Conservation (phyloP, 1,140 invertebrate genomes). For the Bactericera cockerelli region DNA sequence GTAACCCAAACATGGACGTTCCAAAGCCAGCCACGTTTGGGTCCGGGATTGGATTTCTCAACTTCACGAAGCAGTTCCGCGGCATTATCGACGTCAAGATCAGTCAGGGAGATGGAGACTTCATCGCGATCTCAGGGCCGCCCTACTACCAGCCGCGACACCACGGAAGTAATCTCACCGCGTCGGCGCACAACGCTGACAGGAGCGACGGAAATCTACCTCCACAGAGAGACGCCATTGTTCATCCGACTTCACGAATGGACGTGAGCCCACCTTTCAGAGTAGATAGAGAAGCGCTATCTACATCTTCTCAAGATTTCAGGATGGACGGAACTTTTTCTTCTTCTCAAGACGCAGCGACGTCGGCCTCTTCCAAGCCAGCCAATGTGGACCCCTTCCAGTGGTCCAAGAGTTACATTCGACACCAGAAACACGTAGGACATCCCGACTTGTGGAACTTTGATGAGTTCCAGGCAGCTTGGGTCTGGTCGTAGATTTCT, state of each 20-base stretch:
- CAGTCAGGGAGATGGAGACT: slow-evolving; percentile 11
- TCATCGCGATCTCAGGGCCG: slow-evolving; percentile 20
- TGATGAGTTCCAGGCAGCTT: slow-evolving; percentile 34
- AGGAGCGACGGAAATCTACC: slow-evolving; percentile 26
- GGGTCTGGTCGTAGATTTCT: slow-evolving; percentile 34
- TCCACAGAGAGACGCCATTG: slow-evolving; percentile 24
- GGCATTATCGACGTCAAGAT: slow-evolving; percentile 23
- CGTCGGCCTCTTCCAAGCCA: no score
- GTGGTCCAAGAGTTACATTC: slow-evolving; percentile 51
- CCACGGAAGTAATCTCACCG: not conserved
- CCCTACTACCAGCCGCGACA: slow-evolving; percentile 18
- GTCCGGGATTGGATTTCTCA: no score
- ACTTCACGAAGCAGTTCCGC: not conserved
- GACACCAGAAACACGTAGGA: slow-evolving; percentile 46
- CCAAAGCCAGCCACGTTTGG: no score
- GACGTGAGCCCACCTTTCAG: no score
- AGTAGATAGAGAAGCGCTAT: no score
- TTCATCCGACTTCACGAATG: no score
- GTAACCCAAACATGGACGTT: no score
- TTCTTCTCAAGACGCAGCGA: no score
- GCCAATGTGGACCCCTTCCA: slow-evolving; percentile 38
- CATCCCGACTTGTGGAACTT: slow-evolving; percentile 65
- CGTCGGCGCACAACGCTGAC: not conserved
- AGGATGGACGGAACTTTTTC: no score
- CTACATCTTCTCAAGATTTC: no score